Percentiles rank a stretch among this genome's conserved stretches.
Evolutionary conservation across 2,888 invertebrate genomes (phyloP).

Genomic region (Rhagonycha lutea): DNA sequence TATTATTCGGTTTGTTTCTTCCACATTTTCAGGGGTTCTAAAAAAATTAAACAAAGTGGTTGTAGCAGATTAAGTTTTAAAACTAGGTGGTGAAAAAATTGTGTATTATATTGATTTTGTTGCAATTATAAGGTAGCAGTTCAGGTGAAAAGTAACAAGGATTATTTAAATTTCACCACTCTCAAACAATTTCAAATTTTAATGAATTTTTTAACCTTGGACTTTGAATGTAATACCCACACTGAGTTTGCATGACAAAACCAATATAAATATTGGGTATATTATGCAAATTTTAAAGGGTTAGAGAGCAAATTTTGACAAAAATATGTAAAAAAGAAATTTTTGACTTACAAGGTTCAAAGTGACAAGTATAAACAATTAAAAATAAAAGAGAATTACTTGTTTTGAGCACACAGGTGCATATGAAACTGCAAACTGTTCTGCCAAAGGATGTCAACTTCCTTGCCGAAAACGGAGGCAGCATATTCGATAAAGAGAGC

Average conservation of each 20-base stretch:
- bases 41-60: background rate
- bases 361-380: background rate
- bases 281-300: background rate
- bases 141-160: background rate
- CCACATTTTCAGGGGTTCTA: slow-evolving; percentile 36
- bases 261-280: too few species aligned
- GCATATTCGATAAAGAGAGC: slow-evolving; percentile 78
- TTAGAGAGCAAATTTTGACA: background rate
- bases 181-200: background rate
- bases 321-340: background rate
- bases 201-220: background rate
- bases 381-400: background rate
- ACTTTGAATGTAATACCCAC: background rate
- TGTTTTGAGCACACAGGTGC: background rate
- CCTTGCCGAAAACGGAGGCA: slow-evolving; percentile 43
- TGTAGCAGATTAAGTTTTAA: too few species aligned
- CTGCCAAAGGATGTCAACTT: background rate
- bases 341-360: background rate
- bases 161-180: background rate
- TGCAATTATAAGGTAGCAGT: too few species aligned
- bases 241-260: background rate
- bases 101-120: too few species aligned
- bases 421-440: background rate
- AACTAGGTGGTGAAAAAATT: too few species aligned
- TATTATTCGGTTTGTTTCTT: slow-evolving; percentile 40